Evolutionary conservation across 2,797 vertebrate genomes (phyloP).

Genomic region (Falco rusticolus): DNA sequence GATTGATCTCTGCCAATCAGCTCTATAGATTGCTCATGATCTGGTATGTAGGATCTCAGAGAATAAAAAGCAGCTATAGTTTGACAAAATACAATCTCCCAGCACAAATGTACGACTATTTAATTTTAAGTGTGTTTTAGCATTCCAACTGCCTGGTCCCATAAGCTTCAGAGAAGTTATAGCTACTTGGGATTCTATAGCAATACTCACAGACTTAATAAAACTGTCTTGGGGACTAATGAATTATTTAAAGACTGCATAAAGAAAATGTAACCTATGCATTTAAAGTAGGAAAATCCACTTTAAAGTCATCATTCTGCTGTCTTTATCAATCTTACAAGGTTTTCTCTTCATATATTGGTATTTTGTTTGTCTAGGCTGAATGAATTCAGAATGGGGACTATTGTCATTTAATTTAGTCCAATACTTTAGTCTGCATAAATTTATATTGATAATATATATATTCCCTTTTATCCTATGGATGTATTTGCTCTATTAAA

Average conservation of each 20-base stretch:
- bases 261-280: slow-evolving; percentile 78
- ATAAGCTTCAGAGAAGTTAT: slow-evolving; percentile 56
- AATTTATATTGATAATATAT: slow-evolving; percentile 46
- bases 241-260: slow-evolving; percentile 79
- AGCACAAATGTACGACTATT: slow-evolving; percentile 32
- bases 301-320: slow-evolving; percentile 69
- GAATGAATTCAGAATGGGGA: slow-evolving; percentile 61
- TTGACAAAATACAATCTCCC: slow-evolving; percentile 7
- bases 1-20: background rate
- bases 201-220: slow-evolving; percentile 73
- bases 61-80: background rate
- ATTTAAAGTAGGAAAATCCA: slow-evolving; percentile 76
- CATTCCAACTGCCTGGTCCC: slow-evolving; percentile 54
- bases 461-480: background rate
- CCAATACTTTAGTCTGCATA: slow-evolving; percentile 26
- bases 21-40: background rate
- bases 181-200: slow-evolving; percentile 72
- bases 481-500: background rate
- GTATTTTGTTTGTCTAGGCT: slow-evolving; percentile 72
- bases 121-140: slow-evolving; percentile 51
- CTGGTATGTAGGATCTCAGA: background rate
- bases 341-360: slow-evolving; percentile 58
- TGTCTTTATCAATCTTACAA: slow-evolving; percentile 73
- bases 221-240: slow-evolving; percentile 76
- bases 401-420: slow-evolving; percentile 63